Evolutionary conservation across 2,888 invertebrate species (phyloP), one percentile per base, ranked within the genome.

Genomic region (Mythimna loreyi): DNA sequence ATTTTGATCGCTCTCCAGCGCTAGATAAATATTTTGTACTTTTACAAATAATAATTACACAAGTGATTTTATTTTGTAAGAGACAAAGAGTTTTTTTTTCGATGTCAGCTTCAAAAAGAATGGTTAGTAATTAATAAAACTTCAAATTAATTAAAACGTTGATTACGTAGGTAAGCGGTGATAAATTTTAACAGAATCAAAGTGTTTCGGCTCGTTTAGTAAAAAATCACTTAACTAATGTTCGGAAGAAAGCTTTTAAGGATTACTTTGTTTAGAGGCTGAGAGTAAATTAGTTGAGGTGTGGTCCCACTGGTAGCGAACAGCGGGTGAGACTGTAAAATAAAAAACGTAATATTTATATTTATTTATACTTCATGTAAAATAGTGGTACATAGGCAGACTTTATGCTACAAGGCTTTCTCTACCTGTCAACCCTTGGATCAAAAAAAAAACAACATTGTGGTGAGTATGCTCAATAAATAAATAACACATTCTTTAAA

Each of bases 231-330:
- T 81, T 72, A 58, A 60, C 50, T 77, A 83, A 81, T 72, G 78
- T 75, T 78, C 47, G 50, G 62, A 72, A 73, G 78, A 80, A 85
- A 82, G 82, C 84, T 84, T 82, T 84, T 78, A 80, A 66, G 62
- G 69, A 84, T 85, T 84, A 82, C 73, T 70, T 84, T 80, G 84
- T 84, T 75, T 77, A 80, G 61, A 58, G 43, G 62, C 57, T 25
- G 30, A 36, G 28, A 69, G 73, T 80, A 68, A 69, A 76, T 78
- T 68, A 75, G 66, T 55, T 62, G 21, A 49, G 61, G 63, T 30
- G 19, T 61, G 53, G 74, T 19, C 1, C 6, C 21, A 52, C 8
- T 53, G 53, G 11, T 0, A 45, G 84, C 72, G 82, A 45, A 23
- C 3, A 55, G 56, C 64, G 49, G 16, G 4, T 1, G 30, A 2